Base-by-base conservation (phyloP, 2,113 vertebrate genomes). In the Hippocampus barbouri region DNA sequence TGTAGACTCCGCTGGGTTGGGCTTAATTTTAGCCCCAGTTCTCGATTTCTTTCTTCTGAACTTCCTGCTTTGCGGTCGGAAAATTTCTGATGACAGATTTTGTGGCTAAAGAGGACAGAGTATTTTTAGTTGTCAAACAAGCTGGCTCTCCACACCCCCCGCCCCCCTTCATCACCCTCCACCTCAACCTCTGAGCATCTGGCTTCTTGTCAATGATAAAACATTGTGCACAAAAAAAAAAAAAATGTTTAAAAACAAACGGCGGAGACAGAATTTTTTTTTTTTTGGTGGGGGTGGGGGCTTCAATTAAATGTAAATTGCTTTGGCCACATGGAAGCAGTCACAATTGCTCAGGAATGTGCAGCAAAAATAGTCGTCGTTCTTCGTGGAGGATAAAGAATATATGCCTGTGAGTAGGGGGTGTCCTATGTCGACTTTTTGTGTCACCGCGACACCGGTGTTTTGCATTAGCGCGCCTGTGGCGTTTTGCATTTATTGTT, bases 51-150 rank as follows among this genome's bases (percentile, higher is more conserved):
- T 85, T 89, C 83, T 90, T 72, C 23, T 54, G 2, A 83, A 88
- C 91, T 93, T 93, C 92, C 92, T 93, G 92, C 80, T 81, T 82
- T 91, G 92, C 8, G 92, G 92, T 93, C 75, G 92, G 91, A 93
- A 93, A 91, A 89, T 91, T 91, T 91, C 87, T 90, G 91, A 91
- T 91, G 90, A 89, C 91, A 89, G 89, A 91, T 91, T 93, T 92
- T 77, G 82, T 83, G 88, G 86, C 90, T 90, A 69, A 84, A 90
- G 83, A 90, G 81, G 76, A 82, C 83, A 73, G 72, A 81, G 76
- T 93, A 93, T 93, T 93, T 93, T 85, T 92, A 93, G 89, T 25
- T 25, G 12, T 49, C 43, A 27, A 47, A 6, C n/a, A 66, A 25
- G 7, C 23, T 18, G 6, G n/a, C 8, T 7, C 7, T n/a, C 3